Percentiles rank a stretch among this genome's conserved stretches.
Evolutionary conservation across 2,888 invertebrate species (phyloP).

Genomic region (Athalia cordata): DNA sequence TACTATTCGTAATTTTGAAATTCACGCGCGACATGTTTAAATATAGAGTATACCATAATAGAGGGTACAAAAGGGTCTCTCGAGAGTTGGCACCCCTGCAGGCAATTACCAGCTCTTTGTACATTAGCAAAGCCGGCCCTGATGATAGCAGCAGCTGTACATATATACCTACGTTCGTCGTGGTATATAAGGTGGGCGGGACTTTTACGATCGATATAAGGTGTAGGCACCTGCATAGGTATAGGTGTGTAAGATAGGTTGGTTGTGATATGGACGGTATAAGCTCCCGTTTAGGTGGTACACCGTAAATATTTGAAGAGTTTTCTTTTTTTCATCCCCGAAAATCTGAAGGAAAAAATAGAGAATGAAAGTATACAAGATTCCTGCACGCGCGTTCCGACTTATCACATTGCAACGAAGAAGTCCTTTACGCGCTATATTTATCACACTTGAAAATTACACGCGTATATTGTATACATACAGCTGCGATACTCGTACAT

Average conservation of each 20-base stretch:
- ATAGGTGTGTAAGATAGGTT: constrained; percentile 21
- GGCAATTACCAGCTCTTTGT: constrained; percentile 43
- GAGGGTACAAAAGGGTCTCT: constrained; percentile 35
- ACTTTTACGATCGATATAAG: constrained; percentile 43
- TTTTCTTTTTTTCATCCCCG: not conserved
- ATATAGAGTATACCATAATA: no score
- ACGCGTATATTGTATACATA: not conserved
- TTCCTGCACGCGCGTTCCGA: no score
- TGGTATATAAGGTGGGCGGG: constrained; percentile 23
- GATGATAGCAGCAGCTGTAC: constrained; percentile 8
- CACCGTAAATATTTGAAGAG: no score
- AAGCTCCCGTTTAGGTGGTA: no score
- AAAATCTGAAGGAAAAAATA: not conserved
- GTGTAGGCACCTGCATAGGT: constrained; percentile 32
- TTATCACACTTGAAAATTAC: not conserved
- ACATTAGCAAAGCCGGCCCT: constrained; percentile 45
- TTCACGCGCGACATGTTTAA: constrained; percentile 24
- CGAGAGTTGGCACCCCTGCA: constrained; percentile 40
- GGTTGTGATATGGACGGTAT: no score
- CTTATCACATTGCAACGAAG: no score
- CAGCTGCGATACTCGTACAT: not conserved
- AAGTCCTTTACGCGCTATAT: no score
- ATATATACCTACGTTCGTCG: no score
- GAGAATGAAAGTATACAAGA: no score
- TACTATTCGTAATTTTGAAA: constrained; percentile 36